Base-by-base conservation (phyloP, 2,113 vertebrate species). In the Heterotis niloticus region DNA sequence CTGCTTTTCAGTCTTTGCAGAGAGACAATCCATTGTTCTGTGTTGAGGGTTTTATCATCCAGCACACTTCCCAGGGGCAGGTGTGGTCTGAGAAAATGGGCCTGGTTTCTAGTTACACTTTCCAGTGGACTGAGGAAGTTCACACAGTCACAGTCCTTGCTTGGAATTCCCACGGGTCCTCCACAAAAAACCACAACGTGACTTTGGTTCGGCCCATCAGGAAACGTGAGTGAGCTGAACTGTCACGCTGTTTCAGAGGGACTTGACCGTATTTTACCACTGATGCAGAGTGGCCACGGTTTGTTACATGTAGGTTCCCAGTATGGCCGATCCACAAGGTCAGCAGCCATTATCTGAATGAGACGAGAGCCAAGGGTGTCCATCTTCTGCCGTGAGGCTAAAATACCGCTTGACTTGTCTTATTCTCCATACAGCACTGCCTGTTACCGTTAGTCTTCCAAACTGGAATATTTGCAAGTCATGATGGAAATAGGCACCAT, bases 121-220 rank as follows among this genome's bases (percentile, higher is more conserved):
- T 98, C 34, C 81, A 85, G 0, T 95, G 95, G 94, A 84, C 83
- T 4, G 91, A 92, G n/a, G 88, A 87, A 34, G 81, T 78, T 0
- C 95, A 94, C 17, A 92, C 89, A 0, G 2, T 99, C 64, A 95
- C 92, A 0, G 81, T 98, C 26, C 52, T 92, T 80, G 94, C 96
- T 26, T 66, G 90, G 88, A 99, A 99, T 77, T 94, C 92, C 14
- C 0, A 95, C 24, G 97, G 97, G 1, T 81, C 83, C 77, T 99
- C 97, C 1, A 62, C 57, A 10, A 12, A 84, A 57, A 99, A 98
- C 89, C 92, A 88, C 16, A 92, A 97, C 85, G 91, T 98, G 86
- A 96, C 92, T 0, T 90, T 99, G 0, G 93, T 93, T 4, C 89
- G 83, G 87, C 84, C 84, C 51, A 18, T 18, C 18, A 86, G 91